Evolutionary conservation across 2,797 vertebrate species (phyloP).

Genomic region (Tolypeutes matacus): DNA sequence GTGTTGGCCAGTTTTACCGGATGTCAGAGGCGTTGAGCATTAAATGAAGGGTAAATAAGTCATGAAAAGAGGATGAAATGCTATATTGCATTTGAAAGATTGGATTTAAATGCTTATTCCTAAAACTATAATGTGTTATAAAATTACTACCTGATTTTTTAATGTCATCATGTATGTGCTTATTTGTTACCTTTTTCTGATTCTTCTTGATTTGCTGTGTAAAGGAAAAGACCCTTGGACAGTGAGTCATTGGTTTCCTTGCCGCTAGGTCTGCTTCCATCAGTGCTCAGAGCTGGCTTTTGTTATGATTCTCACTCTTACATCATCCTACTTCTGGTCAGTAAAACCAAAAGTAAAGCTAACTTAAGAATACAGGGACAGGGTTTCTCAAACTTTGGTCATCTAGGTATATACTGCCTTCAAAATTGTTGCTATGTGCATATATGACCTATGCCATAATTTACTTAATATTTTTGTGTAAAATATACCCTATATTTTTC

Average conservation of each 20-base stretch:
- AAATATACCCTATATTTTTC: background rate
- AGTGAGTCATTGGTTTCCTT: background rate
- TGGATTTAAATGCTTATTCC: constrained; percentile 5
- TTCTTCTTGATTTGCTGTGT: background rate
- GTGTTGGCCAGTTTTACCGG: constrained; percentile 12
- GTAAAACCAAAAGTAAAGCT: background rate
- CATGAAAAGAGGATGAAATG: constrained; percentile 47
- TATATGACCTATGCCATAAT: background rate
- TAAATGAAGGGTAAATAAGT: constrained; percentile 69
- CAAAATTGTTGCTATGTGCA: background rate
- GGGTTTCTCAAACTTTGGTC: background rate
- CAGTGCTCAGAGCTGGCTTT: background rate
- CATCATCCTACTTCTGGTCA: constrained; percentile 32
- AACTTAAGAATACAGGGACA: background rate
- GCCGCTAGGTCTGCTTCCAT: background rate
- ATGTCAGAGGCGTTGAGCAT: constrained; percentile 17
- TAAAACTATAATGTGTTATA: constrained; percentile 17
- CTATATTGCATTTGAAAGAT: constrained; percentile 40
- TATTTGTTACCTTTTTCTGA: background rate
- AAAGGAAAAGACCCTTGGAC: background rate
- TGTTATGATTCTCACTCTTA: background rate
- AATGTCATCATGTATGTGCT: background rate
- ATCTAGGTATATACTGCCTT: background rate
- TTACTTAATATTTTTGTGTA: background rate
- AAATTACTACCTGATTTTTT: background rate